Conservation (phyloP, 23 tunicate species). For the Ascidia mentula region DNA sequence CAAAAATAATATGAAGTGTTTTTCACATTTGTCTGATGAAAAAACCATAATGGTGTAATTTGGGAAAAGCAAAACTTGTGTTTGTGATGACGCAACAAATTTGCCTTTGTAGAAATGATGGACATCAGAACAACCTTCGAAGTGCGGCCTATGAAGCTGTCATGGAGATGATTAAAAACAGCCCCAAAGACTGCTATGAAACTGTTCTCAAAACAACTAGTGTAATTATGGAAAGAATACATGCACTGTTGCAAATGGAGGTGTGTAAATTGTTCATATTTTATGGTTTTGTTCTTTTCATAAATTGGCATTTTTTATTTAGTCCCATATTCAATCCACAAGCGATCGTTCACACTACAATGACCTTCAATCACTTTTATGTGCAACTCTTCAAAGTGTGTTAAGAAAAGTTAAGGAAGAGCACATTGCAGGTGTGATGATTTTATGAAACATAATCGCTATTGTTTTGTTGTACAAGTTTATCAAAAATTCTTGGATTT, state of each 20-base stretch:
- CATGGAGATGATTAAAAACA: conserved; percentile 99
- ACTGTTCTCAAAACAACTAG: conserved; percentile 89
- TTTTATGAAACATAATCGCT: too few species aligned
- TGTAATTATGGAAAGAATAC: conserved; percentile 83
- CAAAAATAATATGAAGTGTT: too few species aligned
- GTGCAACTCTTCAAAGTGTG: conserved; percentile 95
- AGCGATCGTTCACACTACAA: conserved; percentile 90
- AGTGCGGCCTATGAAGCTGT: conserved; percentile 97
- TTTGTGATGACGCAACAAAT: too few species aligned
- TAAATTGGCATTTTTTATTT: not conserved
- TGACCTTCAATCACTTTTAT: conserved; percentile 85
- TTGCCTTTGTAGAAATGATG: conserved; percentile 58
- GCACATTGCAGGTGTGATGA: conserved; percentile 61
- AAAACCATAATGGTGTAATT: too few species aligned
- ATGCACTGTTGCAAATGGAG: conserved; percentile 88
- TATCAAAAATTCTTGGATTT: too few species aligned
- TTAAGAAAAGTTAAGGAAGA: conserved; percentile 78
- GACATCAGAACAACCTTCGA: conserved; percentile 90
- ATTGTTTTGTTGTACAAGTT: too few species aligned
- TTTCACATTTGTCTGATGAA: too few species aligned
- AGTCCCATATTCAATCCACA: conserved; percentile 79
- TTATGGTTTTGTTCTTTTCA: too few species aligned
- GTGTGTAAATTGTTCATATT: conserved; percentile 23
- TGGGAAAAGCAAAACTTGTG: too few species aligned
- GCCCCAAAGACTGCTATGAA: conserved; percentile 93